Base-by-base conservation (phyloP, 2,888 invertebrate species). In the Lapara coniferarum region DNA sequence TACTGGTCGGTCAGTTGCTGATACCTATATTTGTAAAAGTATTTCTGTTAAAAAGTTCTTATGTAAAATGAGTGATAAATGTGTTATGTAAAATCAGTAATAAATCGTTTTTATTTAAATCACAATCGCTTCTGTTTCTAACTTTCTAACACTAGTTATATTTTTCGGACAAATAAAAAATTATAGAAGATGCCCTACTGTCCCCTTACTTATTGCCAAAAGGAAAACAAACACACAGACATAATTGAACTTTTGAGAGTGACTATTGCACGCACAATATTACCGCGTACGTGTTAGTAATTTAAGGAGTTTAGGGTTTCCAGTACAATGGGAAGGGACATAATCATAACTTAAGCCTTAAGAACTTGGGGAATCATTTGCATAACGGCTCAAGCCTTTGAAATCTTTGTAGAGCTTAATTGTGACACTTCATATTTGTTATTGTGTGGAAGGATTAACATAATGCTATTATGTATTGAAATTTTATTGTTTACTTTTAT, bases 301-400 rank as follows among this genome's bases (percentile, higher is more conserved):
- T 25, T 25, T 67, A 67, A 55, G 67, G 69, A 69, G 66, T 56
- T 69, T 46, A 63, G 63, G 44, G 63, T 69, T 59, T 63, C 53
- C 68, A 63, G 51, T 66, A 66, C 69, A 69, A 69, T 58, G 53
- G 49, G 58, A 69, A 66, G 69, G 69, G 69, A 57, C 77, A 75
- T 75, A 78, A 79, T 77, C 77, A 71, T 71, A 84, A 84, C 79
- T 83, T 71, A 71, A 71, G 72, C 78, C 78, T 75, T 81, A 80
- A 82, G 78, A 74, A 75, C 76, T 81, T 76, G 69, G 55, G 44
- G 53, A 46, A 66, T 55, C 46, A 71, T 68, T 73, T 71, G 70
- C 67, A 71, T 70, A 71, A 57, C 66, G 75, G 71, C 75, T 75
- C 71, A 71, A 68, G 73, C 63, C 55, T 66, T 44, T 70, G 68